Evolutionary conservation across 2,113 vertebrate species (phyloP).

Genomic region (Elephantulus edwardii): DNA sequence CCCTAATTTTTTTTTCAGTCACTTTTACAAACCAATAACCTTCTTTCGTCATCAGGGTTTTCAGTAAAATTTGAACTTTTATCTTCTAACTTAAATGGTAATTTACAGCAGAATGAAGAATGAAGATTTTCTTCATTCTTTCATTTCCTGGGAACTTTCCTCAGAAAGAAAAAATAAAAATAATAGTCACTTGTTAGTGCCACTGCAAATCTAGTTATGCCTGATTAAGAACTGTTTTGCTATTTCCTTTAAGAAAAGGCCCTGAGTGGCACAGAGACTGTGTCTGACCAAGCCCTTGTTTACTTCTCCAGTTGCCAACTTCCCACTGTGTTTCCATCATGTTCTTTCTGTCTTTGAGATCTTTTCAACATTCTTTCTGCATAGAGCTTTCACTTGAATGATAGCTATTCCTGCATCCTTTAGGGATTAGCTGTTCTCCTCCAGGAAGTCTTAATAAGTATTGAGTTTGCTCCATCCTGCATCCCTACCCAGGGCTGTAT

Average conservation of each 20-base stretch:
- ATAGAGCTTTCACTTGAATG: neutral
- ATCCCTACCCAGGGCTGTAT: too few species aligned
- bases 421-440: neutral
- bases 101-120: neutral
- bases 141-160: neutral
- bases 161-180: constrained; percentile 28
- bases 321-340: neutral
- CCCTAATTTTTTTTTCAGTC: neutral
- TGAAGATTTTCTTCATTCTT: neutral
- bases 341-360: neutral
- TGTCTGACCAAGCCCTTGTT: neutral
- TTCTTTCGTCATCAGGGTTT: neutral
- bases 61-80: neutral
- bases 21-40: neutral
- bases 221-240: neutral
- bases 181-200: neutral
- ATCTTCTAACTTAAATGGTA: neutral
- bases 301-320: neutral
- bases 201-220: neutral
- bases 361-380: neutral
- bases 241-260: neutral
- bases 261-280: neutral
- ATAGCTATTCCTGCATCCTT: neutral
- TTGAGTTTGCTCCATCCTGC: neutral
- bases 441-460: neutral